A percentile compares a stretch with the other conserved stretches of the same genome.
Evolutionary conservation across 2,113 vertebrate genomes (phyloP).

Genomic region (Tachycineta bicolor): DNA sequence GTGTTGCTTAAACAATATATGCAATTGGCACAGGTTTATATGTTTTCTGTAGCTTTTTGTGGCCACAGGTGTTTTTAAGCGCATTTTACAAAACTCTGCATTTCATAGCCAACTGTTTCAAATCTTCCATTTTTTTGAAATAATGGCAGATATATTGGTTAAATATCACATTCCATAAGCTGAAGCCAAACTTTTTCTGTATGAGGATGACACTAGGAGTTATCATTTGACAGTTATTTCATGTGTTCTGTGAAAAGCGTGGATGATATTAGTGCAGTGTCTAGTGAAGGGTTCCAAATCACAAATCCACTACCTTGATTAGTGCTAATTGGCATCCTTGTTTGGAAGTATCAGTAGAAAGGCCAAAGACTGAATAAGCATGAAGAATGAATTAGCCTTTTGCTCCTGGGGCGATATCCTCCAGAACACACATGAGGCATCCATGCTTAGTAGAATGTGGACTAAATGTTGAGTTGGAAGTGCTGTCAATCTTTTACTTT

Average conservation of each 20-base stretch:
- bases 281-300: neutral
- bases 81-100: neutral
- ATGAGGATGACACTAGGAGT: neutral
- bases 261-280: neutral
- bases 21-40: neutral
- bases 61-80: neutral
- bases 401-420: neutral
- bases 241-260: neutral
- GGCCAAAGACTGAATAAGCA: neutral
- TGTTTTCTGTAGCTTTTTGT: neutral
- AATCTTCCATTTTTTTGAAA: neutral
- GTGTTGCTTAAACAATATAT: neutral
- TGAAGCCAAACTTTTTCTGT: neutral
- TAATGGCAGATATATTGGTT: neutral
- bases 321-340: conserved; percentile 13
- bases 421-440: neutral
- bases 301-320: conserved; percentile 7
- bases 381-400: neutral
- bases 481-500: neutral
- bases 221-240: neutral
- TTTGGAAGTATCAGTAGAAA: conserved; percentile 7
- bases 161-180: neutral
- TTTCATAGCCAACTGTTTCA: neutral
- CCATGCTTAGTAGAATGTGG: neutral
- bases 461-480: neutral